Evolutionary conservation across 2,797 vertebrate genomes (phyloP).

Genomic region (Catostomus latipinnis): DNA sequence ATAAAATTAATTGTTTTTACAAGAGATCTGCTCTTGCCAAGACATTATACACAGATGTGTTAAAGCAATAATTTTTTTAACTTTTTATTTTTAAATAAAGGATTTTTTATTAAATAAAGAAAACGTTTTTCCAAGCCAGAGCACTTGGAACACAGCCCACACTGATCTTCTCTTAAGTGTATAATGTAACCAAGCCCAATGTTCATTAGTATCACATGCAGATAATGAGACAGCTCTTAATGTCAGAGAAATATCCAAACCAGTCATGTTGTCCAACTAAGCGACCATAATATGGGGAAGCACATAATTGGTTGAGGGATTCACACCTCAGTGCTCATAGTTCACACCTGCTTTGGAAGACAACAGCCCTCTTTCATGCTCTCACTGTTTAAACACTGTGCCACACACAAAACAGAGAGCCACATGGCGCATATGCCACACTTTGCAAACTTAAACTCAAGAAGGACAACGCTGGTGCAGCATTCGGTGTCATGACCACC

Average conservation of each 20-base stretch:
- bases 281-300: not conserved
- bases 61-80: too few species aligned
- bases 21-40: not conserved
- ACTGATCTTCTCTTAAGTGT: not conserved
- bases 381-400: not conserved
- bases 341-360: conserved; percentile 37
- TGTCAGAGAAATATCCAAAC: conserved; percentile 7
- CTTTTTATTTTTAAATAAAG: too few species aligned
- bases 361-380: not conserved
- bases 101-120: too few species aligned
- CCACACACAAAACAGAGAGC: conserved; percentile 14
- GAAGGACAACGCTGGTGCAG: conserved; percentile 14
- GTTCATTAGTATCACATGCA: not conserved
- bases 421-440: conserved; percentile 44
- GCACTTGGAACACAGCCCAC: not conserved
- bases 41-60: not conserved
- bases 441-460: conserved; percentile 41
- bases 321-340: conserved; percentile 8
- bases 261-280: not conserved
- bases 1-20: not conserved
- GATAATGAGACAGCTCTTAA: not conserved
- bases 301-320: conserved; percentile 1
- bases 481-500: conserved; percentile 17
- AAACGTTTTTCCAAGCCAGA: not conserved
- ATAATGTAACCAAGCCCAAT: not conserved